These are phyloP conservation scores for Seriola aureovittata DNA, from an alignment of 2,113 vertebrate genomes.

Conservation along the genomic window DNA sequence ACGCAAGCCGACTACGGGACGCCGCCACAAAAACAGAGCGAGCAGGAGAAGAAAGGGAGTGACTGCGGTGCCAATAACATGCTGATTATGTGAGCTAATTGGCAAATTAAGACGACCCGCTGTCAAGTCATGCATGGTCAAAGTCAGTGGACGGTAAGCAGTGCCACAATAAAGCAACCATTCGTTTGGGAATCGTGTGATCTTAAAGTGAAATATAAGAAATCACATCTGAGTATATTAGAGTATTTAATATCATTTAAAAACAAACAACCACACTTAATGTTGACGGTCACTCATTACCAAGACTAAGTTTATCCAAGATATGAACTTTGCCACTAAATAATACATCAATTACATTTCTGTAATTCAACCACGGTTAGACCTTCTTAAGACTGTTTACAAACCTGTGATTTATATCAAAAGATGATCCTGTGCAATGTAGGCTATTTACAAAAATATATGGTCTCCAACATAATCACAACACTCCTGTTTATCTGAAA, in stretches of 20 bases:
- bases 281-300: no score
- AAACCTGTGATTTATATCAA: not conserved
- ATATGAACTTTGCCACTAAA: no score
- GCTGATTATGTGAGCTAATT: constrained; percentile 69
- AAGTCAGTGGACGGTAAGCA: constrained; percentile 30
- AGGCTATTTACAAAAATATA: not conserved
- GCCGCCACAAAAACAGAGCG: constrained; percentile 57
- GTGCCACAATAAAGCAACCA: not conserved
- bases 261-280: not conserved
- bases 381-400: not conserved
- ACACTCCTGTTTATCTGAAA: constrained; percentile 16
- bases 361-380: no score
- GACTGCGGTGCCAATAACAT: constrained; percentile 55
- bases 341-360: no score
- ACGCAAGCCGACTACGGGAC: constrained; percentile 63
- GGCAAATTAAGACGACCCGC: constrained; percentile 60
- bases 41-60: constrained; percentile 29
- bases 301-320: no score
- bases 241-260: not conserved
- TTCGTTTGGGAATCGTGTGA: not conserved
- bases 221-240: not conserved
- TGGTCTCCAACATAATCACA: constrained; percentile 5
- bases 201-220: not conserved
- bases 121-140: constrained; percentile 38
- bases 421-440: not conserved